These are phyloP conservation scores for Metallyticus violacea DNA, from an alignment of 2,888 invertebrate genomes.

Conservation along the genomic window DNA sequence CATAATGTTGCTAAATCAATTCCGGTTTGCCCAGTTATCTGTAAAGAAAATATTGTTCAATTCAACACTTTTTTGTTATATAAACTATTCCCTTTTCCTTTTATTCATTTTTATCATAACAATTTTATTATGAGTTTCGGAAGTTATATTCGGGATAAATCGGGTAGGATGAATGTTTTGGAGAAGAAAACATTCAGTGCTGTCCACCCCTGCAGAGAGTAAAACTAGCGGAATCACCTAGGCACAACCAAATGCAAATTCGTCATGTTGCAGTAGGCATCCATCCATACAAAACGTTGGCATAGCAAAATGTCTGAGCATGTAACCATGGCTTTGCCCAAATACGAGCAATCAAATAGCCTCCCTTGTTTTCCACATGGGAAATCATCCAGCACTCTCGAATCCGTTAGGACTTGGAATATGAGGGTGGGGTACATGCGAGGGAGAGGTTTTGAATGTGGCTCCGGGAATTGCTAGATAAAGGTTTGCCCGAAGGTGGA, in stretches of 20 bases:
- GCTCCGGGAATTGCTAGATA: neutral
- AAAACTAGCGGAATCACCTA: neutral
- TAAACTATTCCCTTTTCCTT: no score
- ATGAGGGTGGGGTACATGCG: neutral
- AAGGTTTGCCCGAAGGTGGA: neutral
- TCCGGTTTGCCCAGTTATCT: no score
- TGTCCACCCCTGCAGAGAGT: neutral
- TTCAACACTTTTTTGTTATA: no score
- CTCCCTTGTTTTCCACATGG: constrained; percentile 22
- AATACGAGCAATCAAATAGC: constrained; percentile 23
- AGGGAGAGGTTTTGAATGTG: neutral
- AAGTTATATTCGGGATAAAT: no score
- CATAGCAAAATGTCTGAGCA: neutral
- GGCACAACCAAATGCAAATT: neutral
- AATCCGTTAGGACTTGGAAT: constrained; percentile 18
- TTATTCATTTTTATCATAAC: no score
- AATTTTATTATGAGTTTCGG: no score
- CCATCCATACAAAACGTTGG: neutral
- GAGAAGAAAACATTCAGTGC: no score
- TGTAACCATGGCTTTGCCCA: neutral
- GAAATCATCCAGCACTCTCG: constrained; percentile 24
- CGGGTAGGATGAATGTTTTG: no score
- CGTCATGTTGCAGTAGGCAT: neutral
- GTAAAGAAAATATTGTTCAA: no score
- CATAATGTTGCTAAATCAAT: no score